Percentiles rank a stretch among this genome's conserved stretches.
Conservation (phyloP, 2,797 vertebrate genomes). For the Remorina albescens region DNA sequence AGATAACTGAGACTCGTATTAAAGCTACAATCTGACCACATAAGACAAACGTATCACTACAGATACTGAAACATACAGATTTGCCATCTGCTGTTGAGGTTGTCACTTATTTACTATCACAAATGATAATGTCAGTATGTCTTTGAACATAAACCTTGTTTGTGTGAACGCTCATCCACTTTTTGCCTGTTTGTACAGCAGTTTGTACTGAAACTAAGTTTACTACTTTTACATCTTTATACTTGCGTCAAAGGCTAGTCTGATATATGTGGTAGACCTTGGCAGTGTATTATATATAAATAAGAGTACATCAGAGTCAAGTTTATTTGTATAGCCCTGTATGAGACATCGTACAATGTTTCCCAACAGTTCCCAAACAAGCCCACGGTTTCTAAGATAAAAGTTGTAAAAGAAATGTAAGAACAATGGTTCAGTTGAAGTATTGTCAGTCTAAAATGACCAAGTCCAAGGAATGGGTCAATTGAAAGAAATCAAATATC, state of each 20-base stretch:
- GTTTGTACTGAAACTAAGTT: slow-evolving; percentile 82
- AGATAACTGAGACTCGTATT: slow-evolving; percentile 40
- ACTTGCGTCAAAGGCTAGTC: slow-evolving; percentile 73
- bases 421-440: neutral
- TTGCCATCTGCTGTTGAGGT: slow-evolving; percentile 47
- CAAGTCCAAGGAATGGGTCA: slow-evolving; percentile 10
- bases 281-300: slow-evolving; percentile 75
- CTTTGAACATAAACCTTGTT: slow-evolving; percentile 48
- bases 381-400: slow-evolving; percentile 35
- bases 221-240: slow-evolving; percentile 86
- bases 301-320: slow-evolving; percentile 63
- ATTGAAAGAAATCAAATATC: slow-evolving; percentile 13
- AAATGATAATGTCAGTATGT: slow-evolving; percentile 37
- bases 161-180: slow-evolving; percentile 70
- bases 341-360: slow-evolving; percentile 40
- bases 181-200: slow-evolving; percentile 81
- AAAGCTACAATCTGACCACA: slow-evolving; percentile 37
- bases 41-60: slow-evolving; percentile 18
- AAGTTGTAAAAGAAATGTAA: slow-evolving; percentile 19
- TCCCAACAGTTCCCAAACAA: slow-evolving; percentile 23
- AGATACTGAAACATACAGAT: slow-evolving; percentile 33
- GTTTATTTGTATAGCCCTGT: slow-evolving; percentile 65
- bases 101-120: slow-evolving; percentile 46
- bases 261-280: slow-evolving; percentile 65
- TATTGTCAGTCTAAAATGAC: neutral